Base-by-base conservation (phyloP, 2,888 invertebrate species). In the Sphaerophoria taeniata region DNA sequence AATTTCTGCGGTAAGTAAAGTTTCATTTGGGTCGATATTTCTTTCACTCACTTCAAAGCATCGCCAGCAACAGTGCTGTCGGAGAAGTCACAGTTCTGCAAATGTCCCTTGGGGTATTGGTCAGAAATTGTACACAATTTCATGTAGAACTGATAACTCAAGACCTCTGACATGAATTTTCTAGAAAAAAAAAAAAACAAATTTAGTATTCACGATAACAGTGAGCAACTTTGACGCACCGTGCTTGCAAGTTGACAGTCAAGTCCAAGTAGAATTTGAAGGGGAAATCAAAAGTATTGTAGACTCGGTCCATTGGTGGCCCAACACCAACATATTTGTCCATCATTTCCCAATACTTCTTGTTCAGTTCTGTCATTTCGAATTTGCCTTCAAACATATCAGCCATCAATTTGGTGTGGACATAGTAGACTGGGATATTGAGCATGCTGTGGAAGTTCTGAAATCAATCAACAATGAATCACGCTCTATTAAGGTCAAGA, bases 31-130 rank as follows among this genome's bases (percentile, higher is more conserved):
- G 4, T 36, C 7, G 4, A 6, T 36, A 6, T 39, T 39, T 1
- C 3, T 39, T 39, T 1, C 12, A 55, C 87, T 51, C 61, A 90
- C 90, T 93, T 93, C 1, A 96, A 89, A 11, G 94, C 93, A 87
- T 95, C 94, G 75, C 98, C 98, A 63, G 97, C 97, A 49, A 94
- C 94, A 3, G 93, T 93, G 88, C 95, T 97, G 88, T 95, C 93
- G 91, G 96, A 96, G 89, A 98, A 97, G 89, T 98, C 97, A 90
- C 98, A 98, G 88, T 95, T 94, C 43, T 60, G 60, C n/a, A 55
- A 6, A 2, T 5, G 5, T 94, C 93, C 24, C 7, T 56, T 36
- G 0, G 63, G 56, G 14, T 33, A 65, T 14, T 74, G 56, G 0
- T 45, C 74, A 39, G 36, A 51, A 7, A 75, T 58, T 12, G 56